A percentile compares a stretch with the other conserved stretches of the same genome.
Conservation (phyloP, 2,113 vertebrate genomes). For the Uria lomvia region DNA sequence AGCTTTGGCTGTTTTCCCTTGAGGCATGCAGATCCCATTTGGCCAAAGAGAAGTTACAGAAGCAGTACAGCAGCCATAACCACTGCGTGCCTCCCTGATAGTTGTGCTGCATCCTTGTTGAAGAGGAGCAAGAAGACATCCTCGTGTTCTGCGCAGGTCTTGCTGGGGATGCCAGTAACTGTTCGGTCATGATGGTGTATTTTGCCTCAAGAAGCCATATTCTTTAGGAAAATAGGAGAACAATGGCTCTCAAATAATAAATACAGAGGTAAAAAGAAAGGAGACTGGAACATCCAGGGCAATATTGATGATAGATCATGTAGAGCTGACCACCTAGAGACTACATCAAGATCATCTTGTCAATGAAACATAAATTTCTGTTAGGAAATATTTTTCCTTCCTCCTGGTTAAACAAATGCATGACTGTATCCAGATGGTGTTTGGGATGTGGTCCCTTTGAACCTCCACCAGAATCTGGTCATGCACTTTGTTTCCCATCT, state of each 20-base stretch:
- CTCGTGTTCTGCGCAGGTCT: not conserved
- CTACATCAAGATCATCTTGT: not conserved
- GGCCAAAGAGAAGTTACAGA: not conserved
- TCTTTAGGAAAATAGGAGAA: not conserved
- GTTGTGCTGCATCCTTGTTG: not conserved
- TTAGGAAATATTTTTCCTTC: not conserved
- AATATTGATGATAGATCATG: not conserved
- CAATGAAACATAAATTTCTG: not conserved
- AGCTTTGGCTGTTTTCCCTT: not conserved
- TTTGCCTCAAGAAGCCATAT: not conserved
- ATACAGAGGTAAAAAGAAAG: not conserved
- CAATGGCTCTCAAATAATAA: not conserved
- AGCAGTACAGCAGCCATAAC: not conserved
- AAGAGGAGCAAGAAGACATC: not conserved
- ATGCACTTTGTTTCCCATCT: not conserved
- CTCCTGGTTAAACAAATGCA: rapidly evolving
- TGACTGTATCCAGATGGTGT: not conserved
- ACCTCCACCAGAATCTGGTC: not conserved
- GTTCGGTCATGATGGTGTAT: not conserved
- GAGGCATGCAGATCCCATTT: not conserved
- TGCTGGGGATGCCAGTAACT: not conserved
- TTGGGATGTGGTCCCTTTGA: not conserved
- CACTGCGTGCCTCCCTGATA: too few species aligned
- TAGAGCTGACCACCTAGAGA: not conserved
- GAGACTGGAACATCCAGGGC: not conserved